Evolutionary conservation across 2,113 vertebrate species (phyloP).

Genomic region (Climacteris rufus): DNA sequence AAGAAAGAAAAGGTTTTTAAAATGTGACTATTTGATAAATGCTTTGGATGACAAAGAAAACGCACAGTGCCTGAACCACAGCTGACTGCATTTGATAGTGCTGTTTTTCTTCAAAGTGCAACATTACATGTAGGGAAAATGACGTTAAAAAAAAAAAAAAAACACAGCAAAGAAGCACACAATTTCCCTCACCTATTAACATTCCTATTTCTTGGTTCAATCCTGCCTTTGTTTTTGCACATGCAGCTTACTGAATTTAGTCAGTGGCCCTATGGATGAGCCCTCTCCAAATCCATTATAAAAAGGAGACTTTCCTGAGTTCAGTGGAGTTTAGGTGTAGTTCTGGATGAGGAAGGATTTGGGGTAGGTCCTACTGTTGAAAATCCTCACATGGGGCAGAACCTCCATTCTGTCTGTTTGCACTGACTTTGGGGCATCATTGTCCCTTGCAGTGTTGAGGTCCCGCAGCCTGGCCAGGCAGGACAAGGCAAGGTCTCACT

Average conservation of each 20-base stretch:
- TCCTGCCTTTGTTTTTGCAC: background rate
- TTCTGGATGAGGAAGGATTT: background rate
- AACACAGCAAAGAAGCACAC: background rate
- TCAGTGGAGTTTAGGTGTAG: background rate
- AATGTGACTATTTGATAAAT: background rate
- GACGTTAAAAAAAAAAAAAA: background rate
- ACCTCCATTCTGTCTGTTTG: fast-evolving
- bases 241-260: background rate
- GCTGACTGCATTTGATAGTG: background rate
- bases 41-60: background rate
- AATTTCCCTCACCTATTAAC: background rate
- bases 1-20: background rate
- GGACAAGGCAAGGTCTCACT: too few species aligned
- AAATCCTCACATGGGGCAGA: background rate
- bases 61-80: background rate
- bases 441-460: background rate
- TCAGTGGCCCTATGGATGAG: background rate
- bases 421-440: background rate
- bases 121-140: background rate
- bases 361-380: background rate
- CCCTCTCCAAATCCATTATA: fast-evolving
- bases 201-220: background rate
- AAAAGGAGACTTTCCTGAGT: background rate
- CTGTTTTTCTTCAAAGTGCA: background rate
- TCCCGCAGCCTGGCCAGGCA: fast-evolving